These are phyloP conservation scores for Bombus confusus DNA, from an alignment of 1,140 invertebrate genomes.

Conservation along the genomic window DNA sequence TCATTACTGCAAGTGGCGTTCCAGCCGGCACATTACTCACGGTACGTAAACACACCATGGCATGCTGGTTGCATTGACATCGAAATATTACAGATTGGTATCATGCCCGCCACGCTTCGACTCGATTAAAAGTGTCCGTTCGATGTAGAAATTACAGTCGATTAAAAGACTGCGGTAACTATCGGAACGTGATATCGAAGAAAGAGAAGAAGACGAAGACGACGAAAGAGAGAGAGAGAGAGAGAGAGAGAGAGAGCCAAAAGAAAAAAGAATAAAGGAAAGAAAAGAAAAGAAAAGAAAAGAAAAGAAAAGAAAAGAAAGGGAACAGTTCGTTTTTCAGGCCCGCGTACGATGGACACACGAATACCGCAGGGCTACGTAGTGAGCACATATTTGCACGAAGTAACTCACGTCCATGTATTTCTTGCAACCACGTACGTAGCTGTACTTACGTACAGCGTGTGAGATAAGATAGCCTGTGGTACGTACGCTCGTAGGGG, in stretches of 20 bases:
- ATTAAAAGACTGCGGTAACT: conserved; percentile 32
- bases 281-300: background rate
- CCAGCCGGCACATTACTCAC: background rate
- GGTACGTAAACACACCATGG: background rate
- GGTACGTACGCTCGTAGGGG: conserved; percentile 50
- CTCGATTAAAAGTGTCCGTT: conserved; percentile 28
- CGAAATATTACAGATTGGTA: conserved; percentile 3
- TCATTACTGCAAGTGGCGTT: background rate
- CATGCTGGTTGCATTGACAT: background rate
- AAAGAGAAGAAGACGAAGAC: background rate
- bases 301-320: background rate
- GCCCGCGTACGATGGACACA: conserved; percentile 29
- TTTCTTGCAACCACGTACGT: conserved; percentile 61
- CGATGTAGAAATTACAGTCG: conserved; percentile 33
- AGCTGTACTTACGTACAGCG: conserved; percentile 63
- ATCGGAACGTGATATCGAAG: conserved; percentile 23
- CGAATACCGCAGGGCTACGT: conserved; percentile 30
- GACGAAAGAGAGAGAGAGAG: background rate
- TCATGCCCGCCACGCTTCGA: background rate
- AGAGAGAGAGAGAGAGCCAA: background rate
- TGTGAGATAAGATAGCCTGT: conserved; percentile 66
- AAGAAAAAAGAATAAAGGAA: background rate
- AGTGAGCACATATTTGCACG: conserved; percentile 48
- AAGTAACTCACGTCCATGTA: conserved; percentile 60
- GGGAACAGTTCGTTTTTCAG: background rate